phyloP scores from a whole-genome alignment of 2,888 invertebrate genomes.

The Rhynchonema sp. region DNA sequence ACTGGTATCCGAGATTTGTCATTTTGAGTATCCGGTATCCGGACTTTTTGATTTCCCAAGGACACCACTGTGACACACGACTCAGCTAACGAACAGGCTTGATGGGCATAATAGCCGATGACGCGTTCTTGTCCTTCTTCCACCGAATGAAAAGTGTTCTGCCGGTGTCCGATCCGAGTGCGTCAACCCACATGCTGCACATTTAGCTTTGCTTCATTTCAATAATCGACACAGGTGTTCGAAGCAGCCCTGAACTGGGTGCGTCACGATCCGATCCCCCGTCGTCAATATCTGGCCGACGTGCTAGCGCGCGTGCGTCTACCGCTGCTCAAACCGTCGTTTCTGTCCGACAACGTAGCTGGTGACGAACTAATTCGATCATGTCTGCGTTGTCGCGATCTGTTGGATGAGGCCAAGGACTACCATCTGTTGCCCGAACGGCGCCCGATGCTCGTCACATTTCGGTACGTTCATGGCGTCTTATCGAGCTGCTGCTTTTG shows the following conservation, averaged over 20 bases:
- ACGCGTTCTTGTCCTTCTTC: too few species aligned
- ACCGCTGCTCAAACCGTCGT: conserved; percentile 58
- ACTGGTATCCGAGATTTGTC: too few species aligned
- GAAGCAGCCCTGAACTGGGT: conserved; percentile 63
- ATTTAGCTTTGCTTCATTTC: too few species aligned
- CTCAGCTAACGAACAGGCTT: too few species aligned
- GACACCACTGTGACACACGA: too few species aligned
- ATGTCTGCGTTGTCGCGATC: conserved; percentile 39
- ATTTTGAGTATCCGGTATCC: too few species aligned
- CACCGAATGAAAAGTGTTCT: too few species aligned
- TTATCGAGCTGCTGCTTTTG: too few species aligned
- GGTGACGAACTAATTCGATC: conserved; percentile 26
- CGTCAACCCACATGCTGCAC: too few species aligned
- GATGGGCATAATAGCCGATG: too few species aligned
- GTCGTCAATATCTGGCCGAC: conserved; percentile 31
- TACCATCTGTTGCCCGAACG: conserved; percentile 69
- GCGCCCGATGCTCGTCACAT: conserved; percentile 51
- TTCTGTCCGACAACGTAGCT: conserved; percentile 46
- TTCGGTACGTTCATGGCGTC: conserved; percentile 23
- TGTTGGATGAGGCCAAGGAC: conserved; percentile 66
- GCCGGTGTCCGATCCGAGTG: too few species aligned
- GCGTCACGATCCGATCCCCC: conserved; percentile 42
- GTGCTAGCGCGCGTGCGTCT: conserved; percentile 43
- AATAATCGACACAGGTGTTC: conserved; percentile 55
- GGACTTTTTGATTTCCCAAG: too few species aligned